Base-by-base conservation (phyloP, 2,797 vertebrate genomes). In the Schizopygopsis malacanthus region DNA sequence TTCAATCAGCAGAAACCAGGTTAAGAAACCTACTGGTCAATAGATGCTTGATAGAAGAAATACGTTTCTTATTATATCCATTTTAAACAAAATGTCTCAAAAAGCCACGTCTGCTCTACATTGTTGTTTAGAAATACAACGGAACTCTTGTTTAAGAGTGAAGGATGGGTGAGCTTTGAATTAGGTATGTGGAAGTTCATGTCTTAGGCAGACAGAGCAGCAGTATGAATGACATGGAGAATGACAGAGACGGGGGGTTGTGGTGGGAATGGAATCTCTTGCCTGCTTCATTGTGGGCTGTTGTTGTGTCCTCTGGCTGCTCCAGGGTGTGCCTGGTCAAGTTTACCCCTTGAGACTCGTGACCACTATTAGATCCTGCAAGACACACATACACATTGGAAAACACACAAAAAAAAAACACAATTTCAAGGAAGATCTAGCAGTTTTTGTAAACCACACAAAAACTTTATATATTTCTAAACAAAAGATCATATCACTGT, bases 241-340 rank as follows among this genome's bases (percentile, higher is more conserved):
- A 67, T 67, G 63, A 67, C 41, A 77, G 59, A 79, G 76, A 83
- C 11, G 4, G 28, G 78, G 63, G 10, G 45, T 45, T 69, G 10
- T 70, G 84, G 50, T 18, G 88, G 73, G 73, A 81, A 3, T 82
- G 63, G 16, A 61, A 85, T 84, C 0, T 75, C 93, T 95, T 90
- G 93, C 96, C 93, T 89, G 91, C 88, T 63, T 94, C 94, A 90
- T 91, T 89, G 72, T 91, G 89, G 52, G 88, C 78, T 61, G 84
- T 89, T 87, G 69, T 88, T 67, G 86, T 41, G 83, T 92, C 92
- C 81, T 8, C 91, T 72, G 71, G 86, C 45, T 91, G 88, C 85
- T 93, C 92, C 78, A 87, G 87, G 83, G 70, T 81, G 89, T 56
- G 54, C 87, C 69, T 41, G 79, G 85, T 81, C 86, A 91, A 88